Conservation (phyloP, 2,888 invertebrate genomes). For the Ernsta delagoae region DNA sequence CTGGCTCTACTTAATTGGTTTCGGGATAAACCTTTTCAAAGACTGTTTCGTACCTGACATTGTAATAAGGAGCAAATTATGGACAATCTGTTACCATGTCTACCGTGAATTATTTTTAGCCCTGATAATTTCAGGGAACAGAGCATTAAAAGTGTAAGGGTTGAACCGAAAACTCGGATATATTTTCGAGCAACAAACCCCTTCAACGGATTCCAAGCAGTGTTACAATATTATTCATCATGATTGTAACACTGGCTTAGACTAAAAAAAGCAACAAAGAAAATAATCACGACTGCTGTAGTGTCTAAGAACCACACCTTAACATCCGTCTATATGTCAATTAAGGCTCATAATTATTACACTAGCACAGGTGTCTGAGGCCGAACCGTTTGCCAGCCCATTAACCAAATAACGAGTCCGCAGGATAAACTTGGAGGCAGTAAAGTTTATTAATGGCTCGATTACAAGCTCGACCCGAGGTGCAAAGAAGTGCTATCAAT, state of each 20-base stretch:
- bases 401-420: conserved; percentile 83
- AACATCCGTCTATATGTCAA: conserved; percentile 58
- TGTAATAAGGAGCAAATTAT: conserved; percentile 35
- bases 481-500: conserved; percentile 85
- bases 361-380: conserved; percentile 71
- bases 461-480: conserved; percentile 85
- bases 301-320: too few relatives aligned
- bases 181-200: conserved; percentile 20
- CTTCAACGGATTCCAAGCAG: conserved; percentile 7
- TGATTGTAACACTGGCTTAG: too few relatives aligned
- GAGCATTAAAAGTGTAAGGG: conserved; percentile 38
- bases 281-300: too few relatives aligned
- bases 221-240: background rate
- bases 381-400: conserved; percentile 77
- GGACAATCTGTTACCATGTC: conserved; percentile 34
- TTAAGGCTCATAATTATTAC: conserved; percentile 66
- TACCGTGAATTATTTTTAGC: conserved; percentile 28
- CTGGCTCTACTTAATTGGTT: conserved; percentile 2
- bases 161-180: conserved; percentile 26
- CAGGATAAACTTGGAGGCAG: conserved; percentile 82
- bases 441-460: conserved; percentile 85
- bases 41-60: conserved; percentile 14
- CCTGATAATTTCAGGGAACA: conserved; percentile 31
- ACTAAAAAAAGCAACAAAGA: too few relatives aligned
- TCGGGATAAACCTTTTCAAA: conserved; percentile 11